Evolutionary conservation across 2,797 vertebrate genomes (phyloP).

Genomic region (Sebastes nivosus): DNA sequence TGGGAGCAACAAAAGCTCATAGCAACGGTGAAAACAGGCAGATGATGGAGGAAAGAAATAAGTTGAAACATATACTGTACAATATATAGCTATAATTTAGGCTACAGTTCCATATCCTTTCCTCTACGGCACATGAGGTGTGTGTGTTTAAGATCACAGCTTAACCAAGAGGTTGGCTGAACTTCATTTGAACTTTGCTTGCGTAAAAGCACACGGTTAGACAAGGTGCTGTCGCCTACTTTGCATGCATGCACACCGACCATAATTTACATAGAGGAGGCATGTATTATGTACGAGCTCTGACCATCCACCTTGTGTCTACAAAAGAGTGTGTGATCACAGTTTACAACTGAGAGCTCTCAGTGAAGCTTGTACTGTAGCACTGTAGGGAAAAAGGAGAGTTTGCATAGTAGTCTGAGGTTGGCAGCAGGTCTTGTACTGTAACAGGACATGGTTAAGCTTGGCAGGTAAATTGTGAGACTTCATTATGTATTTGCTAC

Average conservation of each 20-base stretch:
- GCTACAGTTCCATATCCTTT: background rate
- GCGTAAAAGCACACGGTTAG: background rate
- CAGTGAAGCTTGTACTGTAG: background rate
- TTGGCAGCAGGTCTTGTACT: background rate
- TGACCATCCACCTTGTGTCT: background rate
- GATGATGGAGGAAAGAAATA: background rate
- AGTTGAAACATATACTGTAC: background rate
- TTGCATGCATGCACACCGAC: background rate
- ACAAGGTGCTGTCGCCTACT: background rate
- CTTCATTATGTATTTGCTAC: background rate
- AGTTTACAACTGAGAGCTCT: background rate
- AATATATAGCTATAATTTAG: background rate
- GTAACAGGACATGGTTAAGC: background rate
- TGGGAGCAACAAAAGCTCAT: background rate
- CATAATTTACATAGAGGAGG: no score
- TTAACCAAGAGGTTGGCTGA: slow-evolving; percentile 7
- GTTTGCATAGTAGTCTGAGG: background rate
- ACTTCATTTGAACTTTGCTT: slow-evolving; percentile 20
- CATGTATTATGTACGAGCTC: background rate
- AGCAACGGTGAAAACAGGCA: background rate
- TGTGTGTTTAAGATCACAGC: background rate
- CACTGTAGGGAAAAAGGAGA: background rate
- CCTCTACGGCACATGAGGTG: background rate
- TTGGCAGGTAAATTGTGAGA: background rate
- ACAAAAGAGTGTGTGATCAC: background rate